A percentile compares a stretch with the other conserved stretches of the same genome.
Evolutionary conservation across 2,888 invertebrate species (phyloP).

Genomic region (Microctonus aethiopoides): DNA sequence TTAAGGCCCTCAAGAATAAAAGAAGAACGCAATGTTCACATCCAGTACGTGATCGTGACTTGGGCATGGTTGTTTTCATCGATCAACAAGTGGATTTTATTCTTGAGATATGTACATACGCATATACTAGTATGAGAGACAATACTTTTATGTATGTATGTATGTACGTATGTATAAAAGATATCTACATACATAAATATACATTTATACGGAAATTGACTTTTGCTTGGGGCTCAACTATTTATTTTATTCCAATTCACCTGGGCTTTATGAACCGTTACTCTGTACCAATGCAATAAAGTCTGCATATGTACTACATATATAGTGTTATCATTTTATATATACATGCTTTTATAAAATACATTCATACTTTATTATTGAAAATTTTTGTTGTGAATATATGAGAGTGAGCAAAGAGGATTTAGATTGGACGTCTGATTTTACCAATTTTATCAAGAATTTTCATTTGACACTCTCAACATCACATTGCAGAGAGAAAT

Average conservation of each 20-base stretch:
- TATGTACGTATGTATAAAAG: neutral
- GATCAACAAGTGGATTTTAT: conserved; percentile 6
- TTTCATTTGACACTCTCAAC: conserved; percentile 18
- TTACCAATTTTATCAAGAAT: conserved; percentile 34
- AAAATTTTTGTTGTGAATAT: neutral
- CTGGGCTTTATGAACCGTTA: neutral
- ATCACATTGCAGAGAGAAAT: neutral
- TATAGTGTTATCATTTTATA: neutral
- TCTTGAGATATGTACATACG: conserved; percentile 6
- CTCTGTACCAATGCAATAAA: neutral
- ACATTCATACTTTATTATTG: neutral
- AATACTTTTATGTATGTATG: neutral
- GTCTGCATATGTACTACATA: neutral
- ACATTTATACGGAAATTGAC: neutral
- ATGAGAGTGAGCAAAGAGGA: neutral
- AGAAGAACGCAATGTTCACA: conserved; percentile 7
- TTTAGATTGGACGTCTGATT: conserved; percentile 13
- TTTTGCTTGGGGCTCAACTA: neutral
- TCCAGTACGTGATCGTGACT: conserved; percentile 28
- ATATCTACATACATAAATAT: neutral
- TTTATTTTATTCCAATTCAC: neutral
- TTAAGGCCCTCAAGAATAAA: neutral
- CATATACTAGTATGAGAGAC: neutral
- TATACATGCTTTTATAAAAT: neutral
- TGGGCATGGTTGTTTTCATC: conserved; percentile 29